Percentiles rank a stretch among this genome's conserved stretches.
Conservation (phyloP, 2,888 invertebrate species). For the Lordiphosa fenestrarum region DNA sequence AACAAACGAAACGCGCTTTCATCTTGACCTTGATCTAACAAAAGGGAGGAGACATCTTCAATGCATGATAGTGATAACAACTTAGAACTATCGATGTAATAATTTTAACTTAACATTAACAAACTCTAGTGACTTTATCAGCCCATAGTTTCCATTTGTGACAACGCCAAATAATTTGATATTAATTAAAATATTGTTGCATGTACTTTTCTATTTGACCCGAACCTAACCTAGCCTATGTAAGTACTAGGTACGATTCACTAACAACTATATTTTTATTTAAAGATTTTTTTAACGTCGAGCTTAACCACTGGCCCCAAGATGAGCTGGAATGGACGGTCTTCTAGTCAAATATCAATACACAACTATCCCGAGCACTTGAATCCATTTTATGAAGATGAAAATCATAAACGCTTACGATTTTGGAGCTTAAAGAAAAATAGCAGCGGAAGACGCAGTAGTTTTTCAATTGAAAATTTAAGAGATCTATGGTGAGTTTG, state of each 20-base stretch:
- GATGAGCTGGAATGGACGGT: conserved; percentile 69
- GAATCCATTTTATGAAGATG: conserved; percentile 88
- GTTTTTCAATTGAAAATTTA: conserved; percentile 84
- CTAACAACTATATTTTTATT: conserved; percentile 3
- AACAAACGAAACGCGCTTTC: too few relatives aligned
- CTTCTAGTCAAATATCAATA: conserved; percentile 81
- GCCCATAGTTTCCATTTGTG: too few relatives aligned
- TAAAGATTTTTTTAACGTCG: conserved; percentile 41
- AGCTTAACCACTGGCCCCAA: conserved; percentile 58
- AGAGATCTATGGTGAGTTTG: conserved; percentile 84
- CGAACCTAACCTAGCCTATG: too few relatives aligned
- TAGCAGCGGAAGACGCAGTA: conserved; percentile 80
- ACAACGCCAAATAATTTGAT: too few relatives aligned
- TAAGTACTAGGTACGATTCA: background rate
- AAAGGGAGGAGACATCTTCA: too few relatives aligned
- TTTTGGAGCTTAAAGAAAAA: conserved; percentile 82
- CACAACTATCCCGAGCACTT: conserved; percentile 89
- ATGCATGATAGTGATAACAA: too few relatives aligned
- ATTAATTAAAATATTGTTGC: too few relatives aligned
- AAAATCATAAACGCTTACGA: conserved; percentile 83
- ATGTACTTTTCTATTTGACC: too few relatives aligned
- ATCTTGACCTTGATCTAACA: too few relatives aligned
- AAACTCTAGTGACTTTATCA: too few relatives aligned
- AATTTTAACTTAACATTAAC: too few relatives aligned
- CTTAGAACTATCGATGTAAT: too few relatives aligned